Conservation (phyloP, 2,113 vertebrate species). For the Tragulus kanchil region DNA sequence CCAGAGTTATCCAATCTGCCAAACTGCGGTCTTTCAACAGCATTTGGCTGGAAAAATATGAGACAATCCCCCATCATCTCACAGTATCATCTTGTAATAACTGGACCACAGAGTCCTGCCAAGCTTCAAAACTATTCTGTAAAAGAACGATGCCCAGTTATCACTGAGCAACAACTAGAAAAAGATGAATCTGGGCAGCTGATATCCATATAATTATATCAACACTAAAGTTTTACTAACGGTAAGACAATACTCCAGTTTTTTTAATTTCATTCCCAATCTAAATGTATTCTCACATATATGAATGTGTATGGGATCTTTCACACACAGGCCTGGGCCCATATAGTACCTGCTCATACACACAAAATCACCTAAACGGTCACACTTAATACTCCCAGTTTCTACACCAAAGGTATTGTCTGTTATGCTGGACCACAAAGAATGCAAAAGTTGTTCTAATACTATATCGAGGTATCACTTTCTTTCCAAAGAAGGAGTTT, state of each 20-base stretch:
- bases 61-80: neutral
- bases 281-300: neutral
- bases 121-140: neutral
- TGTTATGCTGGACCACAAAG: neutral
- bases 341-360: neutral
- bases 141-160: constrained; percentile 1
- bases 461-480: neutral
- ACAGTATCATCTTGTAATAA: neutral
- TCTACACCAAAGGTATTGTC: constrained; percentile 14
- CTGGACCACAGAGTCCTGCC: neutral
- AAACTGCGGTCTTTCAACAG: neutral
- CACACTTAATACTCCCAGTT: neutral
- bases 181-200: neutral
- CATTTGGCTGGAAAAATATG: neutral
- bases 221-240: constrained; percentile 29
- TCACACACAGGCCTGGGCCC: neutral
- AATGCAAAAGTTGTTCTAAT: constrained; percentile 19
- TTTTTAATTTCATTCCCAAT: constrained; percentile 7
- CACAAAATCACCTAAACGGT: neutral
- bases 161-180: neutral
- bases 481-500: constrained; percentile 49
- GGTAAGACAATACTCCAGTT: neutral
- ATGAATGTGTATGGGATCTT: neutral
- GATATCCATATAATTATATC: neutral
- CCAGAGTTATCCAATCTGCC: neutral